A percentile compares a stretch with the other conserved stretches of the same genome.
Evolutionary conservation across 2,113 vertebrate genomes (phyloP).

Genomic region (Phyllostomus hastatus): DNA sequence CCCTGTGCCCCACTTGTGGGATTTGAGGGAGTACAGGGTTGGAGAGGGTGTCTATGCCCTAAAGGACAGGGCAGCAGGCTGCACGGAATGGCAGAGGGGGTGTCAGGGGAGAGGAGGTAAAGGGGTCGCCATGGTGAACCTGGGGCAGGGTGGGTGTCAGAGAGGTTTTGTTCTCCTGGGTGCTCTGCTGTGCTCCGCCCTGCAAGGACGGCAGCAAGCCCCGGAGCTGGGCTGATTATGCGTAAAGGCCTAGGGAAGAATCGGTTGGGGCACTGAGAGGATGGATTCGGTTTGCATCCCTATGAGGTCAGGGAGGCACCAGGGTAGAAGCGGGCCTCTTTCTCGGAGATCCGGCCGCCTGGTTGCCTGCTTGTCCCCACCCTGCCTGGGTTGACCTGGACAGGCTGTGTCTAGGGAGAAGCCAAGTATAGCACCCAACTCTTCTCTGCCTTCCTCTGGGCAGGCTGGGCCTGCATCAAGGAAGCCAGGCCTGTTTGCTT

Average conservation of each 20-base stretch:
- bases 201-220: fast-evolving
- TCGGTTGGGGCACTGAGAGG: not conserved
- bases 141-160: too few relatives aligned
- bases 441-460: too few relatives aligned
- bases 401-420: not conserved
- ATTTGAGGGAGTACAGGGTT: not conserved
- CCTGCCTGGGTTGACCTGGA: not conserved
- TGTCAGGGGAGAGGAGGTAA: too few relatives aligned
- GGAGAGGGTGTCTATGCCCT: not conserved
- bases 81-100: fast-evolving
- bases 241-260: not conserved
- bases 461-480: not conserved
- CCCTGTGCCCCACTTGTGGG: not conserved
- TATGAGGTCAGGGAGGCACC: fast-evolving
- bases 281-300: fast-evolving
- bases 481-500: not conserved
- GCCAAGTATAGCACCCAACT: not conserved
- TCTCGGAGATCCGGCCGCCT: not conserved
- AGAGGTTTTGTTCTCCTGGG: not conserved
- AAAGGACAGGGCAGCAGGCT: not conserved
- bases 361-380: not conserved
- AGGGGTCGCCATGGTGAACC: not conserved
- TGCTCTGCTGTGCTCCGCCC: not conserved
- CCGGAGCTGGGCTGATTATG: not conserved
- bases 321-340: fast-evolving